A percentile compares a stretch with the other conserved stretches of the same genome.
Conservation (phyloP, 2,113 vertebrate species). For the Eublepharis macularius region DNA sequence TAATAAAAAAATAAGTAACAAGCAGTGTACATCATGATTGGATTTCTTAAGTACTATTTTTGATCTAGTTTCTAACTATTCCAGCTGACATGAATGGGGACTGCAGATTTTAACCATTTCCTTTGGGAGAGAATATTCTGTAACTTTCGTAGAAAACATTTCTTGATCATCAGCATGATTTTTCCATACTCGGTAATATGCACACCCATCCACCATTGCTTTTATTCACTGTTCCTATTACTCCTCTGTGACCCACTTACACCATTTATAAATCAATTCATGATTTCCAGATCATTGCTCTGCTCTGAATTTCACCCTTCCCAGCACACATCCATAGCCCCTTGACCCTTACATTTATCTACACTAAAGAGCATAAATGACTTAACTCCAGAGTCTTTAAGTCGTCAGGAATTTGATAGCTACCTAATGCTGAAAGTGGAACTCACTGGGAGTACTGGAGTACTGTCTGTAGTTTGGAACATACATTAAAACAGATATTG, state of each 20-base stretch:
- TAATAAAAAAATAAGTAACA: no score
- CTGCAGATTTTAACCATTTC: neutral
- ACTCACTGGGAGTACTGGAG: neutral
- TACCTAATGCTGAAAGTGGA: neutral
- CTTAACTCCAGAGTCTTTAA: neutral
- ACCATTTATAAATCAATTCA: constrained; percentile 10
- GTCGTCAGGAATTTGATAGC: neutral
- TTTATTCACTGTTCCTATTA: neutral
- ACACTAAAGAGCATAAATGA: neutral
- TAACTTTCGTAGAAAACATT: neutral
- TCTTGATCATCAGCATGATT: constrained; percentile 20
- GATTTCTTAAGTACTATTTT: no score
- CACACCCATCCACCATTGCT: neutral
- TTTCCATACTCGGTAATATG: neutral
- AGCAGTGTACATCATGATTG: no score
- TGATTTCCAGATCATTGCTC: constrained; percentile 16
- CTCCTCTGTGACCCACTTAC: constrained; percentile 4
- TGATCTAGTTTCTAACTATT: neutral
- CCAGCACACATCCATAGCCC: neutral
- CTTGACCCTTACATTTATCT: constrained; percentile 8
- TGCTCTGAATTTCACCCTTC: constrained; percentile 22
- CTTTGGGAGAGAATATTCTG: neutral
- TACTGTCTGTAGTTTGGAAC: neutral
- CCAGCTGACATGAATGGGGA: neutral
- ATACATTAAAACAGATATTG: neutral